Percentiles rank a stretch among this genome's conserved stretches.
phyloP scores from a whole-genome alignment of 2,888 invertebrate species.

The Mythimna loreyi region DNA sequence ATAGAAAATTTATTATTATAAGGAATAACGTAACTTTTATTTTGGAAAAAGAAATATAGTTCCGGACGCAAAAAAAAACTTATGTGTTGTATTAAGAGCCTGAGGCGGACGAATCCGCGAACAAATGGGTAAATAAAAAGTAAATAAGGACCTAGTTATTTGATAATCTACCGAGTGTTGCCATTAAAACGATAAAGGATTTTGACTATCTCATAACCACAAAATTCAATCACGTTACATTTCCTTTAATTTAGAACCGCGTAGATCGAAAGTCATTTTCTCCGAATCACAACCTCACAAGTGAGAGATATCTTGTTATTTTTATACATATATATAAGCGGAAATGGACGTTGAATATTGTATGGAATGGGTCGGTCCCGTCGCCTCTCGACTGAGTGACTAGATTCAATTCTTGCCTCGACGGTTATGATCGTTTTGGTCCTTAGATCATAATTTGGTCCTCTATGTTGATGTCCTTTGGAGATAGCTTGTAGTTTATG shows the following conservation, averaged over 20 bases:
- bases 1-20: neutral
- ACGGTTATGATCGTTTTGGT: conserved; percentile 23
- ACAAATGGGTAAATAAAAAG: no score
- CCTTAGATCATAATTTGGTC: conserved; percentile 21
- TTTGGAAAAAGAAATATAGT: no score
- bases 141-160: neutral
- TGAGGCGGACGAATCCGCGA: no score
- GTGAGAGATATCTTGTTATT: conserved; percentile 41
- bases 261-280: conserved; percentile 26
- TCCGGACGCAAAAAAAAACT: no score
- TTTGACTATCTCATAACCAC: neutral
- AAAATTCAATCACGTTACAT: conserved; percentile 16
- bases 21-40: no score
- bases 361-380: conserved; percentile 32
- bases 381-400: conserved; percentile 33
- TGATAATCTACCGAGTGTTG: neutral
- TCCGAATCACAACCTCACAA: conserved; percentile 16
- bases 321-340: conserved; percentile 46
- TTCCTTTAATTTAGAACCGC: conserved; percentile 14
- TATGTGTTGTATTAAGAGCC: no score
- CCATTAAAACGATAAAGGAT: neutral
- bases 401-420: conserved; percentile 39
- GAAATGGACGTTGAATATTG: conserved; percentile 52
- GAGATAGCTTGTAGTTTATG: conserved; percentile 31
- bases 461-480: conserved; percentile 32